Base-by-base conservation (phyloP, 2,888 invertebrate species). In the Pristionchus maxplancki region DNA sequence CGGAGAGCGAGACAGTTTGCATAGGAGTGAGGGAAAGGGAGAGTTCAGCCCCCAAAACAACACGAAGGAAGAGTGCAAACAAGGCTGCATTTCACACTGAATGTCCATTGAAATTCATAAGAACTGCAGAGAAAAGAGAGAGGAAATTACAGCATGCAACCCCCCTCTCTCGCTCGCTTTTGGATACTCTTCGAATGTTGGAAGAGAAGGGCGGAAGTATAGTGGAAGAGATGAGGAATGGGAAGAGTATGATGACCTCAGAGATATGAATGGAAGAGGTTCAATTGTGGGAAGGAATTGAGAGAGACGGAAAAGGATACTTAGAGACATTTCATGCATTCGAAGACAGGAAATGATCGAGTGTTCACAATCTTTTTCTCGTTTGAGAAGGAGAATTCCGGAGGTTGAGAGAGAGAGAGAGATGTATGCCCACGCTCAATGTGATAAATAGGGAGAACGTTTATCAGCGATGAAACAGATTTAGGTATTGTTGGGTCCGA, bases 31-130 rank as follows among this genome's bases (percentile, higher is more conserved):
- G 31, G 13, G 34, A 67, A 15, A 34, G 34, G 15, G 67, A 67
- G 34, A 67, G 67, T 34, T 67, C 67, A 34, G 67, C 8, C 4
- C 58, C 24, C 58, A 67, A 67, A 67, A 34, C 58, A 58, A 58
- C 58, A 58, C 58, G 58, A 58, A n/a, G 24, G n/a, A 58, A 58
- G 44, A 58, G 58, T 58, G 24, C 58, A 58, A 58, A 58, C 58
- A 58, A n/a, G 58, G 58, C 58, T 58, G n/a, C 31, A 34, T 67
- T 64, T 67, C 67, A 67, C 67, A 67, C 67, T 31, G 44, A 44
- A 44, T 44, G 44, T 58, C 11, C 64, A 67, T 1, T 17, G 64
- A 28, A 67, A 67, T 67, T 67, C 64, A 67, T 67, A 67, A 34
- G 31, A 67, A 34, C 28, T 67, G 64, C 31, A 67, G 64, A 67